Percentiles rank a stretch among this genome's conserved stretches.
Evolutionary conservation across 2,888 invertebrate genomes (phyloP).

Genomic region (Vandiemenella viatica): DNA sequence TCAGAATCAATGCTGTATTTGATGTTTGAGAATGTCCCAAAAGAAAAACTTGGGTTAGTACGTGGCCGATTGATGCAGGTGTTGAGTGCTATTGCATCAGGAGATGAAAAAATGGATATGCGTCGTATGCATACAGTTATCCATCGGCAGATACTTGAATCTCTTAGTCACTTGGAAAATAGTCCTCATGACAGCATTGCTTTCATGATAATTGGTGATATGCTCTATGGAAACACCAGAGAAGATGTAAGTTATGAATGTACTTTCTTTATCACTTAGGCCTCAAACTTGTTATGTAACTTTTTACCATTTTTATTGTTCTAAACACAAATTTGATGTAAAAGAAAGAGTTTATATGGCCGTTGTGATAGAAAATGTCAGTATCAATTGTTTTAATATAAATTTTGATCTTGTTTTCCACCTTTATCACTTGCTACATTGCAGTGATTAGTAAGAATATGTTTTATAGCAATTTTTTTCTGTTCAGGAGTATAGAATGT

Average conservation of each 20-base stretch:
- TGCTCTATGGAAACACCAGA: slow-evolving; percentile 60
- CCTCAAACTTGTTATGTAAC: too few species aligned
- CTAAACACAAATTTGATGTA: too few species aligned
- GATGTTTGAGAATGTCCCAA: slow-evolving; percentile 59
- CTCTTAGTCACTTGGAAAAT: slow-evolving; percentile 54
- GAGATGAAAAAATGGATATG: slow-evolving; percentile 49
- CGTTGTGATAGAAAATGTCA: too few species aligned
- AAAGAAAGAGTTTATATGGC: too few species aligned
- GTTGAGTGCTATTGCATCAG: slow-evolving; percentile 32
- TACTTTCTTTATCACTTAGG: too few species aligned
- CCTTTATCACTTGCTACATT: too few species aligned
- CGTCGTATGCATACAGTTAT: slow-evolving; percentile 56
- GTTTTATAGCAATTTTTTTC: too few species aligned
- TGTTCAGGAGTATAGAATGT: too few species aligned
- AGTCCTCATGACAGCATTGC: slow-evolving; percentile 64
- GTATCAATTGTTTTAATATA: too few species aligned
- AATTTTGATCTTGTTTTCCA: too few species aligned
- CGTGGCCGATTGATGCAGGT: slow-evolving; percentile 37
- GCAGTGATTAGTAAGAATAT: too few species aligned
- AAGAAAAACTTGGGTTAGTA: slow-evolving; percentile 46
- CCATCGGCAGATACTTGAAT: slow-evolving; percentile 51
- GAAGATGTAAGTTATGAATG: slow-evolving; percentile 57
- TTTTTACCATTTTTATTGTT: too few species aligned
- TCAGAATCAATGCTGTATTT: slow-evolving; percentile 52
- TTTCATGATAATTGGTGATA: slow-evolving; percentile 64